Base-by-base conservation (phyloP, 2,113 vertebrate species). In the Phyllopteryx taeniolatus region DNA sequence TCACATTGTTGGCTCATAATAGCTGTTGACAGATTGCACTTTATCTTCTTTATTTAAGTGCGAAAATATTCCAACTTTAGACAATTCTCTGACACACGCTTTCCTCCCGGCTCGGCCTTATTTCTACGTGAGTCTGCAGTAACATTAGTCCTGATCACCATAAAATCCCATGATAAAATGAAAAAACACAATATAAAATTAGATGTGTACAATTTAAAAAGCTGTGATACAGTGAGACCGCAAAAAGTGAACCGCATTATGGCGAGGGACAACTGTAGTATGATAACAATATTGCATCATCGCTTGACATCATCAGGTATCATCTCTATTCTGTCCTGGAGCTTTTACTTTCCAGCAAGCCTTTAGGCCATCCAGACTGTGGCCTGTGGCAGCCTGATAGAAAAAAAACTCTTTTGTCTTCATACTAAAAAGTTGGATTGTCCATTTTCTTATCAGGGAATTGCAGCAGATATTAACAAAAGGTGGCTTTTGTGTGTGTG, bases 341-440 rank as follows among this genome's bases (percentile, higher is more conserved):
- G 14, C 27, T 60, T 54, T 60, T 13, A 73, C 42, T 56, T 59
- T 33, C 68, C 72, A 67, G 20, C 56, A 65, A 85, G 67, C 72
- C 74, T 79, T 67, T 62, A 65, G 77, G 63, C 68, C 68, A n/a
- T 54, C 43, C 78, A 70, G 68, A 80, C 71, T 74, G 78, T 67
- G 73, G 63, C 74, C 72, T 73, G 60, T 77, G 76, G 83, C 83
- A 82, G 72, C 76, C n/a, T 5, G 1, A 56, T 68, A 74, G 73
- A 77, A 73, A 76, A 76, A 27, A 83, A 80, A 75, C 60, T 72
- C 73, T 77, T 84, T 78, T 81, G 67, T 83, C 78, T 76, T 79
- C 79, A 80, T 77, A 54, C 70, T 73, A 83, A 84, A 84, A 84
- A 88, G 79, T 84, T 87, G 85, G 79, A 87, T 83, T 81, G 83